Conservation (phyloP, 2,888 invertebrate genomes). For the Stramonita haemastoma region DNA sequence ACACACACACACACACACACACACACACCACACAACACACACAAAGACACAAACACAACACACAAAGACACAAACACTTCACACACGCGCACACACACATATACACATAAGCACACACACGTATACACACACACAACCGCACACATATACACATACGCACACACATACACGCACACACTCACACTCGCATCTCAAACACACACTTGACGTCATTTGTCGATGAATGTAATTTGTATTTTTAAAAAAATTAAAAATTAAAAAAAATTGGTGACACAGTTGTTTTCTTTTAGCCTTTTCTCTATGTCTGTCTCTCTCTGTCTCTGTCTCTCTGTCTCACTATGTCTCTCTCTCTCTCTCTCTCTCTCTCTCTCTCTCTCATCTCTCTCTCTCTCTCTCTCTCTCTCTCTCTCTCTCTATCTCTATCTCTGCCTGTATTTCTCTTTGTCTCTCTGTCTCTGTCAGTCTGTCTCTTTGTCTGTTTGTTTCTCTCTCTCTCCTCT, state of each 20-base stretch:
- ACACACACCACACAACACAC: neutral
- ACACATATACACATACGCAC: neutral
- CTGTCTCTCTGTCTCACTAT: too few relatives aligned
- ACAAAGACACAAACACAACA: neutral
- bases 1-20: neutral
- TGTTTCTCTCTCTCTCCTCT: too few relatives aligned
- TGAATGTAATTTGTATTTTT: too few relatives aligned
- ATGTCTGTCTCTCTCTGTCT: too few relatives aligned
- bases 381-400: too few relatives aligned
- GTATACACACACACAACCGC: neutral
- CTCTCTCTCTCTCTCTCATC: slow-evolving; percentile 13
- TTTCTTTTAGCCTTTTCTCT: too few relatives aligned
- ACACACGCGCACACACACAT: neutral
- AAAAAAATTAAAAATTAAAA: too few relatives aligned
- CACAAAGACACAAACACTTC: neutral
- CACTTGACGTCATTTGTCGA: neutral
- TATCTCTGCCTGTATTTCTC: too few relatives aligned
- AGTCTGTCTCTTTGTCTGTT: too few relatives aligned
- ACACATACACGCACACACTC: slow-evolving; percentile 17
- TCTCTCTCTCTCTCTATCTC: too few relatives aligned
- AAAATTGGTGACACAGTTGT: too few relatives aligned
- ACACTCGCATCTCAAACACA: neutral
- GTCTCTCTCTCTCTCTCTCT: neutral
- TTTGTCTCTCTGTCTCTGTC: too few relatives aligned
- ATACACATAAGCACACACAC: neutral